Conservation (phyloP, 1,140 invertebrate species). For the Drosophila virilis region DNA sequence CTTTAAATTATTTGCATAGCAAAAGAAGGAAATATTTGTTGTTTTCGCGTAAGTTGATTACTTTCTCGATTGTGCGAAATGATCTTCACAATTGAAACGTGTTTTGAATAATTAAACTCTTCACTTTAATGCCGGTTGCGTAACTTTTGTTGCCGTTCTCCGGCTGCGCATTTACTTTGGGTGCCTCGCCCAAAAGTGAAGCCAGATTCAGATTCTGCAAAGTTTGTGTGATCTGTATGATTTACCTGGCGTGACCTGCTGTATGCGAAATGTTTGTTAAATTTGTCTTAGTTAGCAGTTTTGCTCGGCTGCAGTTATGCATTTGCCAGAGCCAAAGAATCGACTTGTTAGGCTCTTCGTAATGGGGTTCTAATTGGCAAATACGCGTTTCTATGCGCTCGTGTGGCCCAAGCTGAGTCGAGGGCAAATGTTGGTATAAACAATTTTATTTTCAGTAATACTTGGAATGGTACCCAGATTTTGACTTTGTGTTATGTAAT, state of each 20-base stretch:
- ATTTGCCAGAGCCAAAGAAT: slow-evolving; percentile 34
- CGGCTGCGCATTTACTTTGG: slow-evolving; percentile 9
- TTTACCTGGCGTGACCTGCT: slow-evolving; percentile 9
- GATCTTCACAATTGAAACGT: slow-evolving; percentile 3
- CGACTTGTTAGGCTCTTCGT: slow-evolving; percentile 58
- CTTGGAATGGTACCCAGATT: neutral
- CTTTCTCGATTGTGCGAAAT: slow-evolving; percentile 35
- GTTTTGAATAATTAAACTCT: slow-evolving; percentile 24
- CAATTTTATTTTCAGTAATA: slow-evolving; percentile 10
- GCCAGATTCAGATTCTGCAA: slow-evolving; percentile 13
- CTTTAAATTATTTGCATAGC: neutral
- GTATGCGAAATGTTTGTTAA: slow-evolving; percentile 57
- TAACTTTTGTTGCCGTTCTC: slow-evolving; percentile 6
- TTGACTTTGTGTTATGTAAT: slow-evolving; percentile 48
- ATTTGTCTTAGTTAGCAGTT: slow-evolving; percentile 62
- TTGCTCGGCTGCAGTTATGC: slow-evolving; percentile 54
- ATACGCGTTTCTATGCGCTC: slow-evolving; percentile 31
- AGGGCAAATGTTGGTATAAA: slow-evolving; percentile 24
- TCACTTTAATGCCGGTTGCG: slow-evolving; percentile 31
- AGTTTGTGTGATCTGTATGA: neutral
- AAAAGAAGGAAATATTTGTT: slow-evolving; percentile 6
- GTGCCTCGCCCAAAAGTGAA: slow-evolving; percentile 34
- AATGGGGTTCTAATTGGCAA: slow-evolving; percentile 68
- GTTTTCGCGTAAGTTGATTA: slow-evolving; percentile 19
- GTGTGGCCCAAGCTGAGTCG: slow-evolving; percentile 12